phyloP scores from a whole-genome alignment of 2,888 invertebrate genomes.

The Eupithecia subfuscata region DNA sequence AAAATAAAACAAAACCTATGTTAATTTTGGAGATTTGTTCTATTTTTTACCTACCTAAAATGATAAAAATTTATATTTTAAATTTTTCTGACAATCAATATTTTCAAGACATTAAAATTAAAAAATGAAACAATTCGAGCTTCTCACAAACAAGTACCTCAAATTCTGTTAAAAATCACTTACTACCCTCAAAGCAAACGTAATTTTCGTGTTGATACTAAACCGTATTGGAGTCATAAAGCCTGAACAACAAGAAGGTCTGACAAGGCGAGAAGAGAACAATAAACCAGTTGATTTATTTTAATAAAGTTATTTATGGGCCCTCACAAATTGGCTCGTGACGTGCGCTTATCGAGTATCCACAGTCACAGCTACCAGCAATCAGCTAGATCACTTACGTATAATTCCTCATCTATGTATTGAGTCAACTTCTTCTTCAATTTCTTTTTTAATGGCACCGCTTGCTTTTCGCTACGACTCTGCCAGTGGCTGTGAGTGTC shows the following conservation, averaged over 20 bases:
- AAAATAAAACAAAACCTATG: no score
- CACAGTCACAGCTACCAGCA: constrained; percentile 26
- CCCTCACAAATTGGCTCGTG: constrained; percentile 79
- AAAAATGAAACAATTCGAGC: not conserved
- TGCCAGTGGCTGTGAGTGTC: no score
- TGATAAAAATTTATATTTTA: no score
- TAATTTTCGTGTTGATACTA: constrained; percentile 28
- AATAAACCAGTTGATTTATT: constrained; percentile 81
- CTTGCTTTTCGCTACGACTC: no score
- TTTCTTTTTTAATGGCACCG: no score
- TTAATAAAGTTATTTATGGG: constrained; percentile 82
- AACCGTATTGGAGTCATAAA: constrained; percentile 46
- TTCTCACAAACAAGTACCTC: not conserved
- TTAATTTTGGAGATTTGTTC: no score
- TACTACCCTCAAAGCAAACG: constrained; percentile 18
- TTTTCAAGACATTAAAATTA: no score
- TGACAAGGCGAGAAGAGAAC: constrained; percentile 78
- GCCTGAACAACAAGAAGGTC: constrained; percentile 63
- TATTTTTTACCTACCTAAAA: no score
- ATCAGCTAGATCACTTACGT: constrained; percentile 10
- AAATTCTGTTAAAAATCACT: constrained; percentile 7
- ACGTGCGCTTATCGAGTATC: constrained; percentile 75
- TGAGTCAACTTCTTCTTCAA: no score
- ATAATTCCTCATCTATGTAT: not conserved
- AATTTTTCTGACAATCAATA: no score